Evolutionary conservation across 53 echinoderm and acorn worm genomes (phyloP), one percentile per base, ranked within the genome.

Genomic region (Stichopus horrens): DNA sequence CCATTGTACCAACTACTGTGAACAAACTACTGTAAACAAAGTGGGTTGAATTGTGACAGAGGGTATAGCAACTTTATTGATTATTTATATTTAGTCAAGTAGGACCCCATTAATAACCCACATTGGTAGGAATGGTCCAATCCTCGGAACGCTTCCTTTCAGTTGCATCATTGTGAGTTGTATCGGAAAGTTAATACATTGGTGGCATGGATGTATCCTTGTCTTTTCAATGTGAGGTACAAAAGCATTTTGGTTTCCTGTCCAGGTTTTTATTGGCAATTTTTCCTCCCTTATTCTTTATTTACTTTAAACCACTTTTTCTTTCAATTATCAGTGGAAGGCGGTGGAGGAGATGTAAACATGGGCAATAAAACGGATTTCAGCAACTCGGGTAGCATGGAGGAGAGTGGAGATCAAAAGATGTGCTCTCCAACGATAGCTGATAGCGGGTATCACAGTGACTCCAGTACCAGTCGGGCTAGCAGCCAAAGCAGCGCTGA

Each of bases 391-490:
- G 67, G 59, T 23, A 51, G 11, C 52, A 66, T 65, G 85, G 85
- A 66, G 52, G 75, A 74, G 83, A 22, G 23, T 5, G 68, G 53
- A 16, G 65, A 75, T 53, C 87, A 74, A 20, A 75, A 87, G 55
- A 74, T 87, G 19, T 75, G 87, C 10, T 87, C 87, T 7, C 87
- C 87, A 54, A 54, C 74, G 54, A 75, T 75, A 16, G 55, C 87
- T 16, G 87, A 87, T 55, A 87, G 75, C 37, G 87, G 87, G 14
- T 87, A 87, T 73, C 87, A 87, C 23, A 87, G 87, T 75, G 87
- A 87, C 21, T 87, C 87, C 19, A 87, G 87, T 55, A 87, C 58
- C 4, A 75, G 75, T 13, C 53, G 85, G 51, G 23, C 85, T 2
- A 85, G 85, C 52, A 85, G 85, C 51, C 85, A 85, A 59, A 85